These are phyloP conservation scores for Drosophila parabipectinata DNA, from an alignment of 1,140 invertebrate species.

Conservation along the genomic window DNA sequence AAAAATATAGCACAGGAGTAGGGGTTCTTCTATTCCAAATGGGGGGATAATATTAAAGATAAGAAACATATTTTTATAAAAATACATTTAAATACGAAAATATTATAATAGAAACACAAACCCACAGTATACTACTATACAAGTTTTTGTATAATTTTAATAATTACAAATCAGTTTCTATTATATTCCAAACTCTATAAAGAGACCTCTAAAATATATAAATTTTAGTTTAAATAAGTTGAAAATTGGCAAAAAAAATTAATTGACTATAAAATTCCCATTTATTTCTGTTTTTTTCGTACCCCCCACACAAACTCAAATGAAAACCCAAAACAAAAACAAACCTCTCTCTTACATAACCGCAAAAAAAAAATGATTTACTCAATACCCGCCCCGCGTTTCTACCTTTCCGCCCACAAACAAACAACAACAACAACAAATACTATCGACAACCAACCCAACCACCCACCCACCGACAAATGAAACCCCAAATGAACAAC, in stretches of 20 bases:
- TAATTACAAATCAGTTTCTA: constrained; percentile 6
- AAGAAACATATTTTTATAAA: neutral
- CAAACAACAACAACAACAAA: constrained; percentile 23
- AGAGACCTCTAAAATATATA: constrained; percentile 8
- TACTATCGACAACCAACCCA: constrained; percentile 17
- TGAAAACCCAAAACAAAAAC: constrained; percentile 25
- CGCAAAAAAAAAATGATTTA: constrained; percentile 41
- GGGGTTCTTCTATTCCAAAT: too few relatives aligned
- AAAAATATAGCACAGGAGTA: neutral
- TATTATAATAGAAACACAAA: neutral
- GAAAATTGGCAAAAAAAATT: constrained; percentile 59
- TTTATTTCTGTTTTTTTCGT: constrained; percentile 77
- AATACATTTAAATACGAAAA: neutral
- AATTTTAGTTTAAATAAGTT: constrained; percentile 54
- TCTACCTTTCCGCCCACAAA: constrained; percentile 24
- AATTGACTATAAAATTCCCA: constrained; percentile 62
- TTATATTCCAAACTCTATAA: constrained; percentile 1
- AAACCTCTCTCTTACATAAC: constrained; percentile 29
- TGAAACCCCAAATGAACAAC: constrained; percentile 20
- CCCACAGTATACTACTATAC: neutral
- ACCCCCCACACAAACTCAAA: constrained; percentile 41
- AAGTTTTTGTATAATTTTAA: constrained; percentile 2
- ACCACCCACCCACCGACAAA: constrained; percentile 5
- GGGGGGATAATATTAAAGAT: too few relatives aligned
- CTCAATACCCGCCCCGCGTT: constrained; percentile 28